Conservation (phyloP, 2,113 vertebrate species). For the Hemichromis elongatus region DNA sequence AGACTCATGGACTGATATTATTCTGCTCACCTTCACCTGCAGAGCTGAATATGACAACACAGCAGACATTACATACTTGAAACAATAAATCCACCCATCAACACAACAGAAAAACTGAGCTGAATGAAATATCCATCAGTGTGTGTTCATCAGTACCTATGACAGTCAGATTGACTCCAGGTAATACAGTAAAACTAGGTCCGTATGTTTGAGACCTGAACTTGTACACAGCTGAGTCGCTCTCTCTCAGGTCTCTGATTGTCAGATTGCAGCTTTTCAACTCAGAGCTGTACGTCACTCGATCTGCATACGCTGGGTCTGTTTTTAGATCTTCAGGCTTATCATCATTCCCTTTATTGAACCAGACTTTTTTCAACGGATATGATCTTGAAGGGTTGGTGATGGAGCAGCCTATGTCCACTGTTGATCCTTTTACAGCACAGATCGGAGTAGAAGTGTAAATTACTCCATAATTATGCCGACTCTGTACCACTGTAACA, state of each 20-base stretch:
- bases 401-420: background rate
- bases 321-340: rapidly evolving
- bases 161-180: background rate
- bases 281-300: rapidly evolving
- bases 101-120: rapidly evolving
- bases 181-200: rapidly evolving
- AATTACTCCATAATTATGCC: rapidly evolving
- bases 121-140: rapidly evolving
- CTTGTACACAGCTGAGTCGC: background rate
- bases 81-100: rapidly evolving
- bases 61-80: background rate
- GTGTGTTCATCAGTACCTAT: background rate
- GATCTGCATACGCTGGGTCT: rapidly evolving
- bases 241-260: background rate
- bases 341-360: rapidly evolving
- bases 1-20: background rate
- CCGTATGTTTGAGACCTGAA: background rate
- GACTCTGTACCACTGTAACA: background rate
- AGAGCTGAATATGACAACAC: background rate
- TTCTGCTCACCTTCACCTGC: background rate
- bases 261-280: rapidly evolving
- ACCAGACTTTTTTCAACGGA: rapidly evolving
- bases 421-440: background rate
- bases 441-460: background rate
- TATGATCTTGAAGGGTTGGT: rapidly evolving